Percentiles rank a stretch among this genome's conserved stretches.
These are phyloP conservation scores for Scaptomyza hsui DNA, from an alignment of 1,140 invertebrate genomes.

Conservation along the genomic window DNA sequence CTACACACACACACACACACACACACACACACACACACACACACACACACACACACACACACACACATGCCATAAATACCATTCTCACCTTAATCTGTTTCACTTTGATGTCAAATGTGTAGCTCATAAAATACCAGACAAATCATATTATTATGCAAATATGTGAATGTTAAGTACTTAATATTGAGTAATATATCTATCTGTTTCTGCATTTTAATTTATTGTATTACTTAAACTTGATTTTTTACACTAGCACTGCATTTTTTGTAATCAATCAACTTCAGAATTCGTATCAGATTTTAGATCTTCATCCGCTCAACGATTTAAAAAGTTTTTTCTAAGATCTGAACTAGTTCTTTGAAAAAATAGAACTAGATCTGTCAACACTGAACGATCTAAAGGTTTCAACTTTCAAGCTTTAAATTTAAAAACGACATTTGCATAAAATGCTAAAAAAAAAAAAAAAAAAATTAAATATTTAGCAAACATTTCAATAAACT, in stretches of 20 bases:
- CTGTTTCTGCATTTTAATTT: too few species aligned
- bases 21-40: slow-evolving; percentile 8
- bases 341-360: too few species aligned
- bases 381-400: background rate
- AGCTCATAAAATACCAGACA: background rate
- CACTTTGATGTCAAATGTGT: slow-evolving; percentile 15
- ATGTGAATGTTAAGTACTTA: background rate
- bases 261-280: too few species aligned
- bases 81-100: slow-evolving; percentile 26
- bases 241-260: too few species aligned
- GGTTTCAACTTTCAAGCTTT: too few species aligned
- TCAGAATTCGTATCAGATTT: too few species aligned
- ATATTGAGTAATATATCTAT: too few species aligned
- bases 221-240: too few species aligned
- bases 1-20: slow-evolving; percentile 5
- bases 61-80: slow-evolving; percentile 25
- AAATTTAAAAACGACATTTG: slow-evolving; percentile 17
- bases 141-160: background rate
- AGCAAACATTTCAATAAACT: background rate
- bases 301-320: too few species aligned
- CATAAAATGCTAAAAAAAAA: background rate
- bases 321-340: too few species aligned
- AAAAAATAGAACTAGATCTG: background rate
- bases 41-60: slow-evolving; percentile 4
- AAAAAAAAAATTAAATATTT: background rate